Base-by-base conservation (phyloP, 2,113 vertebrate species). In the Ceratotherium simum region DNA sequence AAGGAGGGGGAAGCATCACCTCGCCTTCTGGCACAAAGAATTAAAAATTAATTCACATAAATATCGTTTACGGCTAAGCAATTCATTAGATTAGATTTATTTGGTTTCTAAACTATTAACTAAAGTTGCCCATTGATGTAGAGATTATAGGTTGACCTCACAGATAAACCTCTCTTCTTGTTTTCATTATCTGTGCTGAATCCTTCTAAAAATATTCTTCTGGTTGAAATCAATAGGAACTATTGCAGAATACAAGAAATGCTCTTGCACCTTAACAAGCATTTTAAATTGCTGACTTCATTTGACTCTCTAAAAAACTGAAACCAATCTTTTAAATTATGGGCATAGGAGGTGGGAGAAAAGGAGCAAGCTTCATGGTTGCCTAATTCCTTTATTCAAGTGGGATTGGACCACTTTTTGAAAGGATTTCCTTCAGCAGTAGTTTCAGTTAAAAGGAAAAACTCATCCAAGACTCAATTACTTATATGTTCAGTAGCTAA, bases 1-100 rank as follows among this genome's bases (percentile, higher is more conserved):
- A 95, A 56, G 4, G 0, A 48, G 21, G 12, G 17, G 58, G n/a
- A 12, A 69, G 54, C 51, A 83, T 72, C 8, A 36, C 8, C 39
- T 36, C 95, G 36, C 86, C 91, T 96, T 92, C 60, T 69, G 93
- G 95, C 82, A 98, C 60, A 76, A 51, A n/a, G 11, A 78, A 96
- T 97, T 86, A 97, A 98, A 98, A 97, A 96, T 95, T 97, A 92
- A 97, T 96, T 96, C 90, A 67, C 94, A 97, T 97, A 97, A 98
- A 98, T 98, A 97, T 80, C 21, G 96, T 98, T 93, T 95, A 97
- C 18, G 97, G 67, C 87, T 98, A 90, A 94, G 21, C 94, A 72
- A 97, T 98, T 98, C 98, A 98, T 98, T 97, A 96, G 93, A 92
- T 92, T 75, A 90, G 60, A 93, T 95, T 95, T 79, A 98, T 96